Evolutionary conservation across 2,888 invertebrate genomes (phyloP), one percentile per base, ranked within the genome.

Genomic region (Incurvaria masculella): DNA sequence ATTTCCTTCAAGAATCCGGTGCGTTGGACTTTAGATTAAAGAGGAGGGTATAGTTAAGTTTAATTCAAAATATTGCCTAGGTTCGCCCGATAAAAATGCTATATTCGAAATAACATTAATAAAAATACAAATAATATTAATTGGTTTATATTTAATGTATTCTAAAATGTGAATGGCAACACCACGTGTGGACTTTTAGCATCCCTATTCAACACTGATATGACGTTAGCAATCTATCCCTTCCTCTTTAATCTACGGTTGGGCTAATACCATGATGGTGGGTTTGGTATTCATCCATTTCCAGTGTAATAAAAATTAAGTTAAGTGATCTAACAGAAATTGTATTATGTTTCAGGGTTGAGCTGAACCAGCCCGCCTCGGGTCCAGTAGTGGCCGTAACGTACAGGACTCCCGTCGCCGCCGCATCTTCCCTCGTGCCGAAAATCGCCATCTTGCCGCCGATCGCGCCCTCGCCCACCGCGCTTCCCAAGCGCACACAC

Each of bases 321-420:
- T 17, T 39, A 16, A 19, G 10, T 16, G 20, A 41, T 4, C 14
- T 41, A 8, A 8, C n/a, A n/a, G n/a, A n/a, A n/a, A n/a, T 33
- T 33, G 42, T 42, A 48, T 27, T 47, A 42, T 48, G 52, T 60
- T 61, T 19, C 61, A 70, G 70, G 48, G 57, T 58, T 19, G 61
- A 65, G 46, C 61, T 60, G 51, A 49, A 55, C 14, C 47, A 61
- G 2, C 57, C 54, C 45, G 63, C 62, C 17, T 57, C 65, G 14
- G 33, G 14, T 26, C 53, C 65, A 5, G 41, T 57, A n/a, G 52
- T 59, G 39, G 49, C 63, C 21, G 63, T 65, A 38, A 66, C 65
- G 2, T 63, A 60, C 47, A 59, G 64, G 18, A 62, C 69, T 11
- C 55, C 60, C 21, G 56, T 60, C 5, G 53, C 23, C 5, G 23